These are phyloP conservation scores for Entomobrya multifasciata DNA, from an alignment of 2,888 invertebrate genomes.

Conservation along the genomic window DNA sequence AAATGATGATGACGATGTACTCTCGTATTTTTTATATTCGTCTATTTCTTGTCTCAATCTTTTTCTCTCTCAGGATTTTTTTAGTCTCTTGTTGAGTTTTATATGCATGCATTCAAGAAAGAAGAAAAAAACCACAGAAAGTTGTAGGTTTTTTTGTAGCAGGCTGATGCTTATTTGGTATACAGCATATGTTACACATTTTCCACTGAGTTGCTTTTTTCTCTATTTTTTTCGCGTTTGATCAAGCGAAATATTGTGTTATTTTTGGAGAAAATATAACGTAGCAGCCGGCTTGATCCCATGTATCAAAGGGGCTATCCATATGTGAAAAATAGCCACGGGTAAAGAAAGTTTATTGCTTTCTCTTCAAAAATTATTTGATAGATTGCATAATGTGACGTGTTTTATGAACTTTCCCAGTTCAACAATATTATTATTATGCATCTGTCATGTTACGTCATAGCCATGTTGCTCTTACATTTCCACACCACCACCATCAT, in stretches of 20 bases:
- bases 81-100: neutral
- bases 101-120: slow-evolving; percentile 26
- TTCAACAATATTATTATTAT: slow-evolving; percentile 10
- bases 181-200: slow-evolving; percentile 52
- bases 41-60: slow-evolving; percentile 24
- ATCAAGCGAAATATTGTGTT: slow-evolving; percentile 50
- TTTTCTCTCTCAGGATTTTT: neutral
- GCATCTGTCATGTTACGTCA: slow-evolving; percentile 38
- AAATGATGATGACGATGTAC: slow-evolving; percentile 12
- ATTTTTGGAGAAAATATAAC: slow-evolving; percentile 18
- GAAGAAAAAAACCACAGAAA: neutral
- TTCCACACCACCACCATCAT: neutral
- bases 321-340: neutral
- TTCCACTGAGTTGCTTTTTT: slow-evolving; percentile 39
- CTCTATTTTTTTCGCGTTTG: slow-evolving; percentile 8
- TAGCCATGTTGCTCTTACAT: slow-evolving; percentile 8
- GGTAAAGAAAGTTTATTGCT: neutral
- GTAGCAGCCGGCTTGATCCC: slow-evolving; percentile 38
- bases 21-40: neutral
- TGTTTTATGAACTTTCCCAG: neutral
- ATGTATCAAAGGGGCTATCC: slow-evolving; percentile 29
- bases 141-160: neutral
- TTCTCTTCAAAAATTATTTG: no score
- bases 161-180: slow-evolving; percentile 24
- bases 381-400: no score